phyloP scores from a whole-genome alignment of 2,113 vertebrate species.

The Sialia sialis region DNA sequence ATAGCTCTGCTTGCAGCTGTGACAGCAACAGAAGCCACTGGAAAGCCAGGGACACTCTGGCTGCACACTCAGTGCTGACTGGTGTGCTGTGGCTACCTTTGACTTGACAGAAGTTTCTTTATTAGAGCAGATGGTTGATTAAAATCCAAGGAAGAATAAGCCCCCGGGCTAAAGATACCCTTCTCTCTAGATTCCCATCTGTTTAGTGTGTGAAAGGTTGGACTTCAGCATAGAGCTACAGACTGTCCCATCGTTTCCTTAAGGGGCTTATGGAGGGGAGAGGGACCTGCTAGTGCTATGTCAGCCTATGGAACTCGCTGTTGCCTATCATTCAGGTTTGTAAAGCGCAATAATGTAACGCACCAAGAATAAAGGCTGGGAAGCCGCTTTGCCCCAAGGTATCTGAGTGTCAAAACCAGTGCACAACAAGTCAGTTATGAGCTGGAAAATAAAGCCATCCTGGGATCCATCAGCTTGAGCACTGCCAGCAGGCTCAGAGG shows the following conservation, averaged over 20 bases:
- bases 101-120: background rate
- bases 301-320: background rate
- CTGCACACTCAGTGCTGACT: rapidly evolving
- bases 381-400: background rate
- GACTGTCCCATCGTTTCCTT: background rate
- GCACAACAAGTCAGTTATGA: background rate
- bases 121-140: background rate
- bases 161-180: background rate
- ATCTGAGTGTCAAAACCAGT: rapidly evolving
- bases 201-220: background rate
- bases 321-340: background rate
- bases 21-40: background rate
- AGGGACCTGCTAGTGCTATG: background rate
- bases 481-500: background rate
- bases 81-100: background rate
- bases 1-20: background rate
- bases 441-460: background rate
- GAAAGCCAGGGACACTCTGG: background rate
- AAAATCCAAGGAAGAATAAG: background rate
- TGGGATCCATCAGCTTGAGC: background rate
- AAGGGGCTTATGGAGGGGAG: background rate
- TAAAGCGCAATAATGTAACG: background rate
- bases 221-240: background rate
- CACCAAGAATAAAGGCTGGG: background rate
- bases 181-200: background rate